Evolutionary conservation across 2,113 vertebrate genomes (phyloP).

Genomic region (Nestor notabilis): DNA sequence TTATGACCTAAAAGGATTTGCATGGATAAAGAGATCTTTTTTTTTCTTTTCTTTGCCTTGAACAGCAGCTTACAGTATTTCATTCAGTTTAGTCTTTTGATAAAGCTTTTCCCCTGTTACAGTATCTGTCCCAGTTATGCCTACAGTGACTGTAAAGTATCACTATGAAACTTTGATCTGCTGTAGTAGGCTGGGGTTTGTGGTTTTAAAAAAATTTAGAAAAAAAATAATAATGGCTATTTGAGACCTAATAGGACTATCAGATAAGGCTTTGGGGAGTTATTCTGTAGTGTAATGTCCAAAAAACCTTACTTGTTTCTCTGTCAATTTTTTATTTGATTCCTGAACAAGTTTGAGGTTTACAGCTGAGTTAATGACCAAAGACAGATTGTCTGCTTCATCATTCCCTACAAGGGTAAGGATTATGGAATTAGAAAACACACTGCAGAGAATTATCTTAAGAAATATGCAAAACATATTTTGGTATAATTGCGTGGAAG

Average conservation of each 20-base stretch:
- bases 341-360: background rate
- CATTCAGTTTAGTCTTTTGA: background rate
- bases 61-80: constrained; percentile 8
- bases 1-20: constrained; percentile 36
- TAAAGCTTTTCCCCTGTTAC: background rate
- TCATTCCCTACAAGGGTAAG: background rate
- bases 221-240: background rate
- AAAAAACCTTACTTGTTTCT: background rate
- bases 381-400: background rate
- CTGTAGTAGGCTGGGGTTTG: background rate
- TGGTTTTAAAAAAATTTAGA: background rate
- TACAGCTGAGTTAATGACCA: background rate
- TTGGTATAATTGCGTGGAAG: background rate
- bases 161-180: background rate
- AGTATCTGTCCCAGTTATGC: background rate
- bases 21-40: background rate
- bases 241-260: background rate
- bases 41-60: background rate
- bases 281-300: background rate
- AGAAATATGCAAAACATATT: background rate
- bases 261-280: background rate
- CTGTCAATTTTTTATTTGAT: background rate
- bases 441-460: background rate
- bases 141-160: background rate
- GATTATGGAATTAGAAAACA: background rate